phyloP scores from a whole-genome alignment of 2,888 invertebrate species.

The Oscheius myriophilus region DNA sequence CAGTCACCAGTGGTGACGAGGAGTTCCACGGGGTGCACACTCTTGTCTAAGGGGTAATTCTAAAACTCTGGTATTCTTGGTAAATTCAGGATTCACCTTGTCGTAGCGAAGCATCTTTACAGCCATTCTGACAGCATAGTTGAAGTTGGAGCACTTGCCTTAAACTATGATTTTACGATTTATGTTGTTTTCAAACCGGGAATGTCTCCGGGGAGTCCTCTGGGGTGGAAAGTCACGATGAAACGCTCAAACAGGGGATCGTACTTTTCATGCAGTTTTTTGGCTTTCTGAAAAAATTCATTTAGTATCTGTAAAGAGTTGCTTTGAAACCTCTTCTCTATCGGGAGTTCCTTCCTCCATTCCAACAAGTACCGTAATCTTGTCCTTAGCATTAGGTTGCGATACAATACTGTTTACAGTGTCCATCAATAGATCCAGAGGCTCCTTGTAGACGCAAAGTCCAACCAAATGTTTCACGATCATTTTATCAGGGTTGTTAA shows the following conservation, averaged over 20 bases:
- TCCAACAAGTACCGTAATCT: slow-evolving; percentile 59
- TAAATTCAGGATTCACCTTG: slow-evolving; percentile 26
- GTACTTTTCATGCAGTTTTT: slow-evolving; percentile 54
- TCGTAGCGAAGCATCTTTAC: slow-evolving; percentile 54
- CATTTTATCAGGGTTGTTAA: slow-evolving; percentile 44
- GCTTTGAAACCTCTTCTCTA: slow-evolving; percentile 51
- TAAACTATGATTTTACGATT: slow-evolving; percentile 23
- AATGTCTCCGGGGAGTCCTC: slow-evolving; percentile 63
- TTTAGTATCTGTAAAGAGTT: slow-evolving; percentile 6
- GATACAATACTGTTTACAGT: slow-evolving; percentile 59
- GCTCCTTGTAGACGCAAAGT: slow-evolving; percentile 60
- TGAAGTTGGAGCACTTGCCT: slow-evolving; percentile 66
- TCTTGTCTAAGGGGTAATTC: slow-evolving; percentile 54
- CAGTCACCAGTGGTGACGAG: slow-evolving; percentile 67
- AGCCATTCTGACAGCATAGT: slow-evolving; percentile 58
- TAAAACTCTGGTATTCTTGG: slow-evolving; percentile 15
- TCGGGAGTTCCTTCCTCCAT: slow-evolving; percentile 66
- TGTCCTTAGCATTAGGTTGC: slow-evolving; percentile 56
- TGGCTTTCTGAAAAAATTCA: slow-evolving; percentile 49
- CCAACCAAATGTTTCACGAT: slow-evolving; percentile 56
- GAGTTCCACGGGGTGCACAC: slow-evolving; percentile 50
- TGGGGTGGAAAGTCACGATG: slow-evolving; percentile 65
- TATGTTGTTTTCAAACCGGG: slow-evolving; percentile 42
- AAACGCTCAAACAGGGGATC: slow-evolving; percentile 58
- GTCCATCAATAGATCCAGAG: slow-evolving; percentile 58